A percentile compares a stretch with the other conserved stretches of the same genome.
These are phyloP conservation scores for Lamellibrachia luymesi DNA, from an alignment of 1,140 invertebrate genomes.

Conservation along the genomic window DNA sequence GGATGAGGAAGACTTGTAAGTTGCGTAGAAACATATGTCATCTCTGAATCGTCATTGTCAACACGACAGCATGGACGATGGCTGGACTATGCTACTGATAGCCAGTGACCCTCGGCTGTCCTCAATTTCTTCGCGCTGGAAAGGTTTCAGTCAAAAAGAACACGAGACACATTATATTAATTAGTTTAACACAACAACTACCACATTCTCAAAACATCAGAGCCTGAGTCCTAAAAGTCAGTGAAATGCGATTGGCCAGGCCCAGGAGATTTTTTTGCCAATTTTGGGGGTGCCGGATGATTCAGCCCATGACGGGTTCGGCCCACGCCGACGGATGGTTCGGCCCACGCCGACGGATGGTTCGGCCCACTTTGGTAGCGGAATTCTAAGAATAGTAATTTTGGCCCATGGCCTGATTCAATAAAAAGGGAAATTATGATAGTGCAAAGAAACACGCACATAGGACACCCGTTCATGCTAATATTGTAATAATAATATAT, in stretches of 20 bases:
- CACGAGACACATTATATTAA: not conserved
- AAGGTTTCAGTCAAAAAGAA: not conserved
- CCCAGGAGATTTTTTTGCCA: too few relatives aligned
- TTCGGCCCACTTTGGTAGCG: too few relatives aligned
- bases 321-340: too few relatives aligned
- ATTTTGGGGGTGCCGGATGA: too few relatives aligned
- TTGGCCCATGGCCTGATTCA: too few relatives aligned
- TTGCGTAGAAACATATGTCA: not conserved
- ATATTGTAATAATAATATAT: too few relatives aligned
- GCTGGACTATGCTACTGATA: not conserved
- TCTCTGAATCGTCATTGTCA: not conserved
- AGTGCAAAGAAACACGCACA: too few relatives aligned
- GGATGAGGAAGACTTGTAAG: conserved; percentile 1
- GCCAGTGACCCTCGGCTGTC: not conserved
- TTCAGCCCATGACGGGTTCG: too few relatives aligned
- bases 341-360: too few relatives aligned
- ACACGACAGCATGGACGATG: not conserved
- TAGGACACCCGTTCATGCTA: too few relatives aligned
- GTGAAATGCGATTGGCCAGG: not conserved
- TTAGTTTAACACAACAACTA: not conserved
- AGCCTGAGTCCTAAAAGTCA: not conserved
- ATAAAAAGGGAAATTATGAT: too few relatives aligned
- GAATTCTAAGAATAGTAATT: too few relatives aligned
- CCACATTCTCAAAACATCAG: not conserved
- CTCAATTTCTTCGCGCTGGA: not conserved